Percentiles rank a stretch among this genome's conserved stretches.
Evolutionary conservation across 2,888 invertebrate genomes (phyloP).

Genomic region (Parnassius mnemosyne): DNA sequence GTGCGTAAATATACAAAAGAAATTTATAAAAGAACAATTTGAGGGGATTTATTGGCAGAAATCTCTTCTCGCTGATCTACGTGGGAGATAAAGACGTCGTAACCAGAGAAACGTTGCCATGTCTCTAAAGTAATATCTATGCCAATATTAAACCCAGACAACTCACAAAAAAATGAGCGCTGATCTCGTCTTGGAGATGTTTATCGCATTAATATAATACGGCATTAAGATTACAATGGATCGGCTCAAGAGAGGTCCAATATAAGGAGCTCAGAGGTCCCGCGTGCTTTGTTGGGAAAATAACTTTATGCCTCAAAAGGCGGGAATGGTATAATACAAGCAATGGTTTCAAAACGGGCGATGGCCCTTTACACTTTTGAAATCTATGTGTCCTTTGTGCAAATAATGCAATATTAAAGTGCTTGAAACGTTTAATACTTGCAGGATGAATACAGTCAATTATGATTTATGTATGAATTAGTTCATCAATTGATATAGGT

Average conservation of each 20-base stretch:
- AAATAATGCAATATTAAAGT: slow-evolving; percentile 49
- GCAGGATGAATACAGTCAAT: not conserved
- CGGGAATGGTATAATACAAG: slow-evolving; percentile 66
- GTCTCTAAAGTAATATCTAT: slow-evolving; percentile 46
- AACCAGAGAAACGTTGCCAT: slow-evolving; percentile 60
- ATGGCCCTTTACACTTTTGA: slow-evolving; percentile 65
- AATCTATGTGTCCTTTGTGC: slow-evolving; percentile 62
- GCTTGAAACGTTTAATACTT: slow-evolving; percentile 12
- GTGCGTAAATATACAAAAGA: slow-evolving; percentile 19
- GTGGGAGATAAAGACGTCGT: slow-evolving; percentile 56
- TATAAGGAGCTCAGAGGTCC: slow-evolving; percentile 73
- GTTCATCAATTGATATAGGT: too few species aligned
- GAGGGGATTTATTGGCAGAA: slow-evolving; percentile 59
- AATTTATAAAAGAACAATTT: slow-evolving; percentile 35
- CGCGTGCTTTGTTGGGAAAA: slow-evolving; percentile 77
- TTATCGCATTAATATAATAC: slow-evolving; percentile 81
- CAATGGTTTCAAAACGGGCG: slow-evolving; percentile 72
- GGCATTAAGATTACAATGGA: slow-evolving; percentile 78
- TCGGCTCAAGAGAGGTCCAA: slow-evolving; percentile 76
- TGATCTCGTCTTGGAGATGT: slow-evolving; percentile 68
- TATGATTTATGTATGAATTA: not conserved
- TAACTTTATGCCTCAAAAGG: slow-evolving; percentile 75
- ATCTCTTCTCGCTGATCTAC: slow-evolving; percentile 59
- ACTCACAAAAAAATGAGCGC: slow-evolving; percentile 59
- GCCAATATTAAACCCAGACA: slow-evolving; percentile 69